Evolutionary conservation across 37 sponge, comb jelly and placozoan genomes (phyloP).

Genomic region (Aplysina aerophoba): DNA sequence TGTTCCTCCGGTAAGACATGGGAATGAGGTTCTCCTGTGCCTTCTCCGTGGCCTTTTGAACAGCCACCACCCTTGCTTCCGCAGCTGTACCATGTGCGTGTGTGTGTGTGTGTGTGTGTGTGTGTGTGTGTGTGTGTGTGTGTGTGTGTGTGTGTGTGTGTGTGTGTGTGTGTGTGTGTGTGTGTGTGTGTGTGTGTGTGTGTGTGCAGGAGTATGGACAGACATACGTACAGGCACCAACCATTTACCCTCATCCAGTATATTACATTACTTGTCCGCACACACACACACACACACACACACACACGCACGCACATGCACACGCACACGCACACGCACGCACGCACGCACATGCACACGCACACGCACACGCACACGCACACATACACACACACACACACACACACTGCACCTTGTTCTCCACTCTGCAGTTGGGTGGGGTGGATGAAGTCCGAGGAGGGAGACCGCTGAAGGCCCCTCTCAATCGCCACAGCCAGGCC

Average conservation of each 20-base stretch:
- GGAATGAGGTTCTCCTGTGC: neutral
- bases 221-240: neutral
- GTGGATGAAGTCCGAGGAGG: conserved; percentile 13
- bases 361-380: neutral
- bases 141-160: neutral
- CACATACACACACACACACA: conserved; percentile 4
- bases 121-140: neutral
- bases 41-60: neutral
- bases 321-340: neutral
- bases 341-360: conserved; percentile 21
- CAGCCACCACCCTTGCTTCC: conserved; percentile 20
- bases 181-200: neutral
- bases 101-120: neutral
- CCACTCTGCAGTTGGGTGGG: neutral
- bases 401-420: conserved; percentile 22
- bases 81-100: neutral
- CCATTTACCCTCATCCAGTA: neutral
- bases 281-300: conserved; percentile 17
- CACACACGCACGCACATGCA: conserved; percentile 9
- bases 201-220: neutral
- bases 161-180: neutral
- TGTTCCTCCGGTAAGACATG: neutral
- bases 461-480: conserved; percentile 10
- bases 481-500: neutral
- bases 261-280: neutral